Evolutionary conservation across 2,797 vertebrate genomes (phyloP), one percentile per base, ranked within the genome.

Genomic region (Malurus leucopterus): DNA sequence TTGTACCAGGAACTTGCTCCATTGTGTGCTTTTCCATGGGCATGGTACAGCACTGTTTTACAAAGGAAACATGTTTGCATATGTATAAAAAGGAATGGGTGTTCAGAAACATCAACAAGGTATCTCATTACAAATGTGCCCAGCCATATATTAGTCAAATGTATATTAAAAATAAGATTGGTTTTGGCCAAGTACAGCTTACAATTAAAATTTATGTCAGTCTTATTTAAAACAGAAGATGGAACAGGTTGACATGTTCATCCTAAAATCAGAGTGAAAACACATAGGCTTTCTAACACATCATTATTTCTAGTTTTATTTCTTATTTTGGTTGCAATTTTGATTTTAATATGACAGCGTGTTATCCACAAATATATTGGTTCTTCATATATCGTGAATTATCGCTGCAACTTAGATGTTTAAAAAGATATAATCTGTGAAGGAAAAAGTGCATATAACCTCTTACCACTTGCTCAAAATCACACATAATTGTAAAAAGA

Each of bases 61-160:
- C 50, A 49, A 75, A 69, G 49, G 44, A 89, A 70, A n/a, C 17
- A 2, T 41, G 3, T 54, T 84, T 93, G 36, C 46, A 15, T 78
- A 41, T 84, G 64, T 70, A 89, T 93, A 29, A 72, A 86, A 77
- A 58, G 16, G 44, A 88, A 34, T n/a, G 29, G 21, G 11, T 75
- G 34, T 81, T 84, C 70, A 84, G 83, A 84, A 88, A 50, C 51
- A 46, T 93, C 73, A 89, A 59, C 88, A 92, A 82, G 34, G 74
- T 93, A 22, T 92, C 53, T 57, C 53, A 21, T 93, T 91, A 67
- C 93, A 79, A 73, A 86, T 89, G 80, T 89, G 67, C 89, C 44
- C 65, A 41, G 22, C 24, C 10, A 9, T 73, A 12, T 83, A 86
- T 81, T 63, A 67, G 74, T 75, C 46, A 84, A 36, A 92, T 73